These are phyloP conservation scores for Nylanderia fulva DNA, from an alignment of 1,140 invertebrate species.

Conservation along the genomic window DNA sequence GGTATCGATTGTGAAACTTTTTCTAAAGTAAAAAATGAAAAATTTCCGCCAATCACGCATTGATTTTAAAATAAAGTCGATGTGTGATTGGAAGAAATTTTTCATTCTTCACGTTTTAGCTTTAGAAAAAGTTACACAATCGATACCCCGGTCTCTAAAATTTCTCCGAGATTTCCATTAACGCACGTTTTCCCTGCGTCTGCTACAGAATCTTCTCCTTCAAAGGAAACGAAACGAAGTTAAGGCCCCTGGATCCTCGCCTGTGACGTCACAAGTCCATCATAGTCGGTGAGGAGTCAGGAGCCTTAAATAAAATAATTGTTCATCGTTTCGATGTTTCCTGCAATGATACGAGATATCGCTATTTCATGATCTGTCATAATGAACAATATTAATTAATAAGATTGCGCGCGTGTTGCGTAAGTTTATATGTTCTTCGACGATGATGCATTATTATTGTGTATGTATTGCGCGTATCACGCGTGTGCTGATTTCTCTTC, in stretches of 20 bases:
- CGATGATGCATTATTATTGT: conserved; percentile 57
- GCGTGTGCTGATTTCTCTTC: conserved; percentile 59
- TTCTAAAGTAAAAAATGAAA: too few species aligned
- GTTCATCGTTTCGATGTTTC: conserved; percentile 40
- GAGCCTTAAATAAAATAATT: conserved; percentile 38
- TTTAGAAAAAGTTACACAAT: too few species aligned
- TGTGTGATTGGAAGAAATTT: too few species aligned
- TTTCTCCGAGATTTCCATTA: neutral
- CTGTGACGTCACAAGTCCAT: too few species aligned
- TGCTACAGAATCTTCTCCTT: neutral
- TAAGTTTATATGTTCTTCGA: conserved; percentile 59
- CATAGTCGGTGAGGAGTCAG: too few species aligned
- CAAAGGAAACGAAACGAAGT: neutral
- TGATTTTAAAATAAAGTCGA: too few species aligned
- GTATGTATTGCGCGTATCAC: conserved; percentile 47
- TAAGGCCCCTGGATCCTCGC: too few species aligned
- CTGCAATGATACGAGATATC: conserved; percentile 32
- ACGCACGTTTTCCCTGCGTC: neutral
- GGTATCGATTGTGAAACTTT: too few species aligned
- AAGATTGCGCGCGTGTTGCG: conserved; percentile 43
- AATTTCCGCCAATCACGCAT: too few species aligned
- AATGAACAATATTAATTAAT: conserved; percentile 65
- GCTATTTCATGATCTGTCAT: conserved; percentile 47
- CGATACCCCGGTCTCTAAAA: neutral
- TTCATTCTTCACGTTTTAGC: too few species aligned